Conservation (phyloP, 1,140 invertebrate genomes). For the Drosophila takahashii region DNA sequence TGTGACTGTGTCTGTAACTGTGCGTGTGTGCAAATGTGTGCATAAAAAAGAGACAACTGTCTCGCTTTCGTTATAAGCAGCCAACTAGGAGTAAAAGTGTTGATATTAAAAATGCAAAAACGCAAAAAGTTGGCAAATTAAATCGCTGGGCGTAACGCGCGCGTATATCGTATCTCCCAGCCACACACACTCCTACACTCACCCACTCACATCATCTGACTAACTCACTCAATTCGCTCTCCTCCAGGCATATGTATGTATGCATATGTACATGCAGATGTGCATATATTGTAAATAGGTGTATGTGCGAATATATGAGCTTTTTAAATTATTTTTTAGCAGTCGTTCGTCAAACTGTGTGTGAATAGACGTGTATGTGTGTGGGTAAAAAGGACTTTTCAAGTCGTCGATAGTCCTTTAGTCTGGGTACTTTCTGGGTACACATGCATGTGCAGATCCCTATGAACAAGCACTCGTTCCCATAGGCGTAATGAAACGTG, state of each 20-base stretch:
- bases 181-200: background rate
- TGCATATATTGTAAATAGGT: background rate
- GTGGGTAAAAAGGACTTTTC: background rate
- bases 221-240: slow-evolving; percentile 14
- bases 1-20: slow-evolving; percentile 13
- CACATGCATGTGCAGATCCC: background rate
- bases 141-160: slow-evolving; percentile 52
- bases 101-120: slow-evolving; percentile 79
- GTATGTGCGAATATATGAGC: background rate
- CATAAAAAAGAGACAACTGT: slow-evolving; percentile 78
- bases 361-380: background rate
- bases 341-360: background rate
- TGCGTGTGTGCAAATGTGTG: slow-evolving; percentile 18
- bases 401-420: background rate
- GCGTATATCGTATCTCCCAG: slow-evolving; percentile 8
- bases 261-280: background rate
- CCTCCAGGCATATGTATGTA: slow-evolving; percentile 2
- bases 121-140: slow-evolving; percentile 70
- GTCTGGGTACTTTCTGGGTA: background rate
- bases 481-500: too few species aligned
- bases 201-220: background rate
- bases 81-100: slow-evolving; percentile 69
- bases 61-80: slow-evolving; percentile 52
- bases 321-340: background rate
- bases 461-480: too few species aligned